Evolutionary conservation across 2,113 vertebrate species (phyloP).

Genomic region (Amia ocellicauda): DNA sequence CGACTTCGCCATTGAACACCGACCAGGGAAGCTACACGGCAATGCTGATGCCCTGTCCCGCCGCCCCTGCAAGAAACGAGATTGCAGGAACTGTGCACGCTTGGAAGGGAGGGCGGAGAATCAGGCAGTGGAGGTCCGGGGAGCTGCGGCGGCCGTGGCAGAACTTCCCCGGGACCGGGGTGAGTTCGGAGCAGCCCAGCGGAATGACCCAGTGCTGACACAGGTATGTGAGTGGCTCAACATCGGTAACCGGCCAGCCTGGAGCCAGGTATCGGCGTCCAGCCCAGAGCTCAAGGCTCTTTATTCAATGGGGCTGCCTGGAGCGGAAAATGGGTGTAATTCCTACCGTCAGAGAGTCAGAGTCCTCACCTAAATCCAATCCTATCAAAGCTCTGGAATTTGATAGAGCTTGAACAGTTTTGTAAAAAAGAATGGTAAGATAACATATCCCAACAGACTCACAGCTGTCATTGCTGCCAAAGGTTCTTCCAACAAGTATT

Average conservation of each 20-base stretch:
- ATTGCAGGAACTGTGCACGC: conserved; percentile 9
- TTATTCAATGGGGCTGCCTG: conserved; percentile 3
- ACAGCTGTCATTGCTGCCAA: too few relatives aligned
- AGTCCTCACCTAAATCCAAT: too few relatives aligned
- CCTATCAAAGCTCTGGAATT: too few relatives aligned
- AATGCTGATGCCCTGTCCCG: conserved; percentile 5
- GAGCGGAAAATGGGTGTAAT: too few relatives aligned
- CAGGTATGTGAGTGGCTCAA: conserved; percentile 4
- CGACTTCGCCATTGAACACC: conserved; percentile 1
- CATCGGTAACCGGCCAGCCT: not conserved
- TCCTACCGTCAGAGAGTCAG: too few relatives aligned
- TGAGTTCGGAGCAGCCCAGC: not conserved
- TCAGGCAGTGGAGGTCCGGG: too few relatives aligned
- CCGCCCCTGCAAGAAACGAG: not conserved
- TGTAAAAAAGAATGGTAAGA: too few relatives aligned
- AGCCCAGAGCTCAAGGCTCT: not conserved
- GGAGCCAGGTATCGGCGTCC: not conserved
- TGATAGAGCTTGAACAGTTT: too few relatives aligned
- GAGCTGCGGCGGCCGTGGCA: not conserved
- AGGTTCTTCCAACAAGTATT: too few relatives aligned
- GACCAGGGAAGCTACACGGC: not conserved
- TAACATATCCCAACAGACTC: too few relatives aligned
- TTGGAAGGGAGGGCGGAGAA: not conserved
- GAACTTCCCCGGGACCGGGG: not conserved
- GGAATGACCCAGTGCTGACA: not conserved